A percentile compares a stretch with the other conserved stretches of the same genome.
Evolutionary conservation across 92 coral and sea anemone species (phyloP).

Genomic region (Porites cylindrica): DNA sequence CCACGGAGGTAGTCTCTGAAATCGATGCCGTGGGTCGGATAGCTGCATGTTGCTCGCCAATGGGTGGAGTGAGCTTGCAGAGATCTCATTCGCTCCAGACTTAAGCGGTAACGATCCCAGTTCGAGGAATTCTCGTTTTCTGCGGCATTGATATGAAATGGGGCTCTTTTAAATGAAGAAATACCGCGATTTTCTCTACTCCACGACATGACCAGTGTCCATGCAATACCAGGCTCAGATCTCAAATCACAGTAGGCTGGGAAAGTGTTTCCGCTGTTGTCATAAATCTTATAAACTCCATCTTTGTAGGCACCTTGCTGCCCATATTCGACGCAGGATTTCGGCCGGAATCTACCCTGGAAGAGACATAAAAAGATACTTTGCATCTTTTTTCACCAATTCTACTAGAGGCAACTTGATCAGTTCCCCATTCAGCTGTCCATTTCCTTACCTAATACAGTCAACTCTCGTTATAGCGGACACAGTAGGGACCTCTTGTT

Average conservation of each 20-base stretch:
- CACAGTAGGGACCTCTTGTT: too few species aligned
- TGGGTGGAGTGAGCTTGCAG: constrained; percentile 69
- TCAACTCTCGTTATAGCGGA: too few species aligned
- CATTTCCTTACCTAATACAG: too few species aligned
- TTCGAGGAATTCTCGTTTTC: not conserved
- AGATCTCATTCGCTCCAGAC: constrained; percentile 48
- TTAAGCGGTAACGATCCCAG: not conserved
- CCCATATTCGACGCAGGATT: not conserved
- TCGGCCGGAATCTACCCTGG: not conserved
- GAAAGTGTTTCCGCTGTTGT: not conserved
- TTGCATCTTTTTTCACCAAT: not conserved
- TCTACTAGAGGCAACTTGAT: not conserved
- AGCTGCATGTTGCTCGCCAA: constrained; percentile 79
- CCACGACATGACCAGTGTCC: not conserved
- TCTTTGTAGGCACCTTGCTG: not conserved
- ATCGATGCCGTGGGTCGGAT: constrained; percentile 73
- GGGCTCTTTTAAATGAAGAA: too few species aligned
- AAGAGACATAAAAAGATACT: not conserved
- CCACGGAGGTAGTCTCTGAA: constrained; percentile 77
- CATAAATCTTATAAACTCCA: not conserved
- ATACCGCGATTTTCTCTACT: not conserved
- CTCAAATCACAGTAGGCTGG: not conserved
- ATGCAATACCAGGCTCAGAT: not conserved
- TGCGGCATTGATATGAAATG: not conserved
- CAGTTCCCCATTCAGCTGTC: too few species aligned